Base-by-base conservation (phyloP, 2,888 invertebrate species). In the Spialia ferax region DNA sequence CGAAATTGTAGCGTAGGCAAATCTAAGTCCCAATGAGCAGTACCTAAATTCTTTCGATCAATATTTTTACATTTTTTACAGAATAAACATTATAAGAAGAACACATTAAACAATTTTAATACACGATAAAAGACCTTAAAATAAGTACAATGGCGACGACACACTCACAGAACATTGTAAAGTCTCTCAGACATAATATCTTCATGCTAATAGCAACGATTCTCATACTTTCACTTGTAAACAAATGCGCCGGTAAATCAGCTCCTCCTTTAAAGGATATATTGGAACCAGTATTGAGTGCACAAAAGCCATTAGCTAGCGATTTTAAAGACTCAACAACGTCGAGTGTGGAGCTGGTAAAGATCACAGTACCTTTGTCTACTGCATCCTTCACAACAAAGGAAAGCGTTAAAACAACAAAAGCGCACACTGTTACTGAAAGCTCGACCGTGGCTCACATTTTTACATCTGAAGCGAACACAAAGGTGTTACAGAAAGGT, bases 401-500 rank as follows among this genome's bases (percentile, higher is more conserved):
- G 78, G 82, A 82, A 77, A 86, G 76, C 78, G 84, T 83, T 80
- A 85, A 83, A 82, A 82, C 82, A 84, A 91, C 87, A 85, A 93
- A 87, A 82, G 84, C 80, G 73, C 79, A 81, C 74, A 77, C 77
- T 74, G 77, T 81, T 73, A 87, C 85, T 59, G 86, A 84, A 82
- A 83, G 82, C 77, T 76, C 87, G 71, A 79, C 87, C 69, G 81
- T 81, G 68, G 77, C 80, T 73, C 83, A 78, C 78, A 79, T 81
- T 85, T 85, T 87, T 81, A 83, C 82, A 71, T 78, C 84, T 79
- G 84, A 79, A 86, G 86, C 80, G 75, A 87, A 82, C 79, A 88
- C 85, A 87, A 91, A 87, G 84, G 84, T 79, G 74, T 75, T 79
- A 75, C 78, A 81, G 80, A 88, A 92, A 88, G 91, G 83, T 88